Base-by-base conservation (phyloP, 2,888 invertebrate species). In the Sinhomidia bicolor region DNA sequence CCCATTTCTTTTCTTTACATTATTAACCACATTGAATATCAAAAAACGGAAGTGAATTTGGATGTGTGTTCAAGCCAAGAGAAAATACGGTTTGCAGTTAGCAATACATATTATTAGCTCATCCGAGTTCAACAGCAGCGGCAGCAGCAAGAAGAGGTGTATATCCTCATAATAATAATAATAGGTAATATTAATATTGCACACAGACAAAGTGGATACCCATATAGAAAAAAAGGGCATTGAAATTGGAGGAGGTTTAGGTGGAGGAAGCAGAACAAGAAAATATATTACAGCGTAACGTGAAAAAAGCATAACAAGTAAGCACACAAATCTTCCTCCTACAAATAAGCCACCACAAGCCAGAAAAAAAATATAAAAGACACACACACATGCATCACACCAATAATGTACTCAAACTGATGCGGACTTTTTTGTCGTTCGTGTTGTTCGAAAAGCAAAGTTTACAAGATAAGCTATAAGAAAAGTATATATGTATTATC, bases 211-310 rank as follows among this genome's bases (percentile, higher is more conserved):
- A n/a, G n/a, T n/a, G n/a, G n/a, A n/a, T n/a, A n/a, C n/a, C n/a
- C n/a, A 4, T 23, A 26, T 23, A 60, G 20, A 20, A 12, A 20
- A 23, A 71, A 41, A 71, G 71, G 71, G 71, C 71, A 71, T 44
- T 71, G 71, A 71, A 71, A 71, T 71, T 41, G 71, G 71, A 71
- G 71, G 71, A 71, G 71, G 71, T 23, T n/a, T n/a, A n/a, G n/a
- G n/a, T n/a, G 71, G 44, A 71, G 71, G 71, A 71, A 47, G 71
- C n/a, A n/a, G n/a, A n/a, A n/a, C n/a, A 36, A 68, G 23, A 57
- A 20, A 62, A 62, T 62, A 68, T 68, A 68, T 68, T 60, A 68
- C 32, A 68, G 68, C 71, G 41, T 71, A 41, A 71, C 44, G 44
- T 23, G 41, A 71, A 71, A 71, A 44, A 71, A n/a, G 44, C 41